Percentiles rank a stretch among this genome's conserved stretches.
Conservation (phyloP, 1,140 invertebrate genomes). For the Sycophila sp. region DNA sequence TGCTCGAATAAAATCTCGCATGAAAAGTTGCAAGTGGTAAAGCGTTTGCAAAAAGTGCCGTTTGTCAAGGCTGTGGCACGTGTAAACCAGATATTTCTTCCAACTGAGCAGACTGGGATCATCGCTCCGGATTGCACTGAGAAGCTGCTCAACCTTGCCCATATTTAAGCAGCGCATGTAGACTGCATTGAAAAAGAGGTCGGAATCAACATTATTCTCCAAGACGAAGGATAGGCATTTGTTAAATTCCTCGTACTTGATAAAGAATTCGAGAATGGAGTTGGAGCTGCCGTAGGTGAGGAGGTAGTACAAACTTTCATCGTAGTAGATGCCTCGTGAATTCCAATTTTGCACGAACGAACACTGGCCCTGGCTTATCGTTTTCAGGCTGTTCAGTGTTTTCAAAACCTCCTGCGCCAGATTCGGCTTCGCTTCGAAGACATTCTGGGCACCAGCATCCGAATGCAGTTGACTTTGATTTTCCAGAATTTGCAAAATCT, state of each 20-base stretch:
- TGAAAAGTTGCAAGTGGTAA: conserved; percentile 76
- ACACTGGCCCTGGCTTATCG: conserved; percentile 57
- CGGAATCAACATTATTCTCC: conserved; percentile 72
- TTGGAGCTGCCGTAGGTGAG: conserved; percentile 75
- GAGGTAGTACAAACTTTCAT: conserved; percentile 79
- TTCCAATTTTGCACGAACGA: conserved; percentile 38
- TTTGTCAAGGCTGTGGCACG: conserved; percentile 74
- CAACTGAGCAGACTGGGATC: conserved; percentile 73
- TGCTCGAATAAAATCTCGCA: conserved; percentile 76
- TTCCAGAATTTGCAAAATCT: conserved; percentile 77
- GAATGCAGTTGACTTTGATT: conserved; percentile 47
- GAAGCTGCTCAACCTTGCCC: conserved; percentile 70
- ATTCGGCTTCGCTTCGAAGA: conserved; percentile 43
- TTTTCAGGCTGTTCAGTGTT: conserved; percentile 61
- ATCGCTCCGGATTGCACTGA: conserved; percentile 70
- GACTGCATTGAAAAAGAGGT: conserved; percentile 76
- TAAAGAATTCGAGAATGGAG: conserved; percentile 76
- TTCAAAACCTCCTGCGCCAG: conserved; percentile 61
- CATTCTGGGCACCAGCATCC: conserved; percentile 54
- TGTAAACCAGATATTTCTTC: conserved; percentile 74
- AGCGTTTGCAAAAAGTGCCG: conserved; percentile 72
- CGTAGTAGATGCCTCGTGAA: conserved; percentile 67
- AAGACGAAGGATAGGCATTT: conserved; percentile 73
- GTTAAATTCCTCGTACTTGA: conserved; percentile 71
- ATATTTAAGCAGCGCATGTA: conserved; percentile 74